phyloP scores from a whole-genome alignment of 2,113 vertebrate species.

The Ivindomyrus marchei region DNA sequence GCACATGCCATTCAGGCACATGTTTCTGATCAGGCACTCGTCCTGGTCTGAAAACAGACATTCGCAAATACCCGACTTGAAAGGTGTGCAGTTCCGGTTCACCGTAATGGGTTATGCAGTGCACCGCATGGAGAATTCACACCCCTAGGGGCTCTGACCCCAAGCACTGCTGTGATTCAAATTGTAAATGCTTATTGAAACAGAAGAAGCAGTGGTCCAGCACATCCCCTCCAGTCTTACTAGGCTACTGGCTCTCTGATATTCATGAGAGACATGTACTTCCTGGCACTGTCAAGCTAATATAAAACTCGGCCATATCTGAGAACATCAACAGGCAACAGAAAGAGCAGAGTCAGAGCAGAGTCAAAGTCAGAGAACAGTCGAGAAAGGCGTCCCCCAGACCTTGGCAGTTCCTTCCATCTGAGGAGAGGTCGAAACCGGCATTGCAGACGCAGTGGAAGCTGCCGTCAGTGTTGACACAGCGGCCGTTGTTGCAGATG shows the following conservation, averaged over 20 bases:
- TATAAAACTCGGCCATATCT: not conserved
- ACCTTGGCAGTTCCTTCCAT: slow-evolving; percentile 70
- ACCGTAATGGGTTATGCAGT: not conserved
- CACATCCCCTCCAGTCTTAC: not conserved
- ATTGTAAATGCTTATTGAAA: not conserved
- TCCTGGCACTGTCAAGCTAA: not conserved
- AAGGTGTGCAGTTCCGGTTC: not conserved
- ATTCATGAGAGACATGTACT: not conserved
- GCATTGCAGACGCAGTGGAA: slow-evolving; percentile 98
- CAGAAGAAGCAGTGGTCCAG: not conserved
- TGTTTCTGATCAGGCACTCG: slow-evolving; percentile 86
- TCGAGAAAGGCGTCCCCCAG: not conserved
- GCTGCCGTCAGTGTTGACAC: slow-evolving; percentile 93
- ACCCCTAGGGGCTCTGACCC: not conserved
- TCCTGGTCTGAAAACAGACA: slow-evolving; percentile 74
- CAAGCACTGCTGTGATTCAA: not conserved
- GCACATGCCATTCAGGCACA: slow-evolving; percentile 94
- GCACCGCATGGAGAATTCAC: not conserved
- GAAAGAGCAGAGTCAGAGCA: not conserved
- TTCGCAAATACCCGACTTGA: not conserved
- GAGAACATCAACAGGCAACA: not conserved
- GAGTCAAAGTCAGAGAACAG: not conserved
- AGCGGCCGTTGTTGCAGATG: slow-evolving; percentile 95
- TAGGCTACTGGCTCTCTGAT: not conserved
- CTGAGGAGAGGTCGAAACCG: slow-evolving; percentile 75